Percentiles rank a stretch among this genome's conserved stretches.
Conservation (phyloP, 2,797 vertebrate species). For the Selene dorsalis region DNA sequence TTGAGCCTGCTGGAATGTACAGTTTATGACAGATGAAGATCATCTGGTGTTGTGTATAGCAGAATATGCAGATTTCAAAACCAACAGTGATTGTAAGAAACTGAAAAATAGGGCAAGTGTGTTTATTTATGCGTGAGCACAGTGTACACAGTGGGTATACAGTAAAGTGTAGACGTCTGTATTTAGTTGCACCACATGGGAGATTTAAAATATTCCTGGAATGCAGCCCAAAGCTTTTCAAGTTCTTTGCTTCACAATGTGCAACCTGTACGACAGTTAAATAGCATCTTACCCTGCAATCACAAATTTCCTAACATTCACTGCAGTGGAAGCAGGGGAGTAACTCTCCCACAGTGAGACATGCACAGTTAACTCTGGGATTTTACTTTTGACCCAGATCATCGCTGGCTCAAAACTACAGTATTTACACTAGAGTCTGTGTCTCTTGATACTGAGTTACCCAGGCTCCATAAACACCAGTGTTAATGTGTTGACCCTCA, state of each 20-base stretch:
- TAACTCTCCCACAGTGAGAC: slow-evolving; percentile 44
- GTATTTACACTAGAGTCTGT: slow-evolving; percentile 35
- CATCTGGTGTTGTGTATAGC: slow-evolving; percentile 8
- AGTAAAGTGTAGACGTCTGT: slow-evolving; percentile 65
- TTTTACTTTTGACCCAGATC: slow-evolving; percentile 62
- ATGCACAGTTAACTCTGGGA: slow-evolving; percentile 48
- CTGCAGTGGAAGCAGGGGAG: slow-evolving; percentile 37
- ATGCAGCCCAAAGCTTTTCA: slow-evolving; percentile 70
- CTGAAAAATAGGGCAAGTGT: slow-evolving; percentile 17
- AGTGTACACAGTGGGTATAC: slow-evolving; percentile 47
- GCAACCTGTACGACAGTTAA: slow-evolving; percentile 63
- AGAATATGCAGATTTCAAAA: slow-evolving; percentile 31
- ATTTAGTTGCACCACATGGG: slow-evolving; percentile 72
- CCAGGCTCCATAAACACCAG: slow-evolving; percentile 22
- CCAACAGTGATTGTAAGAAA: background rate
- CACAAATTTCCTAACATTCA: slow-evolving; percentile 58
- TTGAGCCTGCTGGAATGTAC: background rate
- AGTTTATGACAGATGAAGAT: slow-evolving; percentile 16
- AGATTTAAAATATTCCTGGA: slow-evolving; percentile 77
- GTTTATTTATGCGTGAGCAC: slow-evolving; percentile 49
- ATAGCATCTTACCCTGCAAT: slow-evolving; percentile 57
- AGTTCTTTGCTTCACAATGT: slow-evolving; percentile 59
- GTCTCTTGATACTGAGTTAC: slow-evolving; percentile 27
- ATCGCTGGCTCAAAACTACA: slow-evolving; percentile 22
- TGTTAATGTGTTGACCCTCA: background rate